Base-by-base conservation (phyloP, 2,113 vertebrate species). In the Scytalopus superciliaris region DNA sequence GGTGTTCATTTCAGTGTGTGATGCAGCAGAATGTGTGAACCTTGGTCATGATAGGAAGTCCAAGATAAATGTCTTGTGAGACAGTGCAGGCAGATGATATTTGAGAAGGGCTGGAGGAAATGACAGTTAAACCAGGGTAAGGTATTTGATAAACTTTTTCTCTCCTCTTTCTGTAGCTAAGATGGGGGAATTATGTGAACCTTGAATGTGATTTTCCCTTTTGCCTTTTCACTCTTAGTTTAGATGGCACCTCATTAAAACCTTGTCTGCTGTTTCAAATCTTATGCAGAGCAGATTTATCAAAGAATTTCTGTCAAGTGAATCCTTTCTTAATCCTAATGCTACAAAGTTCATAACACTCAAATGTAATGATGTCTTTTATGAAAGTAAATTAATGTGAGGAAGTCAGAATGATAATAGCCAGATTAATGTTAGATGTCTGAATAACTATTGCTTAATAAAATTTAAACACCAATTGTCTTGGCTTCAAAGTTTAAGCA, bases 371-470 rank as follows among this genome's bases (percentile, higher is more conserved):
- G 93, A 92, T 92, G 89, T 57, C 84, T 96, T 87, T 84, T 75
- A 73, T 84, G 84, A 81, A 93, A 78, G 60, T 90, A 69, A 84
- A 90, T 96, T 79, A 89, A 78, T 42, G 53, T 74, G 88, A 95
- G 94, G 95, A 96, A 96, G 93, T 96, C 80, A 90, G 83, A 84
- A 40, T 72, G 78, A 19, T 92, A 93, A 93, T 73, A 81, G 72
- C 35, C 37, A 74, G 86, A 93, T 96, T 93, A 90, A 90, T 81
- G 86, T 75, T 94, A 85, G 84, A 72, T 90, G 83, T 94, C 90
- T 96, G 94, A 96, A 94, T 70, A 90, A 87, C 79, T 84, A 68
- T 95, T 93, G 86, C 93, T 93, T 96, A 96, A 96, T 93, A 93
- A 93, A 94, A 93, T 81, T 91, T 90, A 92, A 96, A 89, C 90